Conservation (phyloP, 1,140 invertebrate genomes). For the Atta cephalotes region DNA sequence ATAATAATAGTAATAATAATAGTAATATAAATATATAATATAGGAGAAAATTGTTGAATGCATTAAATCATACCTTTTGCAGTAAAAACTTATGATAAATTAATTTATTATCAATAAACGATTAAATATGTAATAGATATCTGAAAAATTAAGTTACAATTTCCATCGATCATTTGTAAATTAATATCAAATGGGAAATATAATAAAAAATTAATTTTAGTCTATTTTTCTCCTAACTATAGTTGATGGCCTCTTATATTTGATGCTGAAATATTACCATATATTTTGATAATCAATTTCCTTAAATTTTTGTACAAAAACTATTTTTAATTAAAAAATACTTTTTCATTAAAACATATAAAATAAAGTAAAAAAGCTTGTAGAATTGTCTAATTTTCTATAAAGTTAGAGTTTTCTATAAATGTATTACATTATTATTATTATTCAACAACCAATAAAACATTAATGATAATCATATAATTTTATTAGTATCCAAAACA, state of each 20-base stretch:
- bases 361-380: too few relatives aligned
- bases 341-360: background rate
- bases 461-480: constrained; percentile 4
- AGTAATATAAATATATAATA: too few relatives aligned
- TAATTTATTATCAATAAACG: too few relatives aligned
- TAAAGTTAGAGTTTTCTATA: background rate
- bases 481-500: background rate
- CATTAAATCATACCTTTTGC: too few relatives aligned
- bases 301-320: background rate
- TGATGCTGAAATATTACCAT: background rate
- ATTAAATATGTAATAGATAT: too few relatives aligned
- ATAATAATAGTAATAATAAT: background rate
- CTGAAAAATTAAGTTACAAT: too few relatives aligned
- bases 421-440: background rate
- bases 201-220: too few relatives aligned
- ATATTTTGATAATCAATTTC: constrained; percentile 4
- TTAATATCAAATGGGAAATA: too few relatives aligned
- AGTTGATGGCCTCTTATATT: background rate
- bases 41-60: too few relatives aligned
- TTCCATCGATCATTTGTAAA: too few relatives aligned
- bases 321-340: background rate
- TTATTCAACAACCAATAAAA: background rate
- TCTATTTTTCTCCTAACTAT: background rate
- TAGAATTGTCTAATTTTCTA: background rate
- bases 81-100: too few relatives aligned